phyloP scores from a whole-genome alignment of 2,888 invertebrate genomes.

The Heliconius sara region DNA sequence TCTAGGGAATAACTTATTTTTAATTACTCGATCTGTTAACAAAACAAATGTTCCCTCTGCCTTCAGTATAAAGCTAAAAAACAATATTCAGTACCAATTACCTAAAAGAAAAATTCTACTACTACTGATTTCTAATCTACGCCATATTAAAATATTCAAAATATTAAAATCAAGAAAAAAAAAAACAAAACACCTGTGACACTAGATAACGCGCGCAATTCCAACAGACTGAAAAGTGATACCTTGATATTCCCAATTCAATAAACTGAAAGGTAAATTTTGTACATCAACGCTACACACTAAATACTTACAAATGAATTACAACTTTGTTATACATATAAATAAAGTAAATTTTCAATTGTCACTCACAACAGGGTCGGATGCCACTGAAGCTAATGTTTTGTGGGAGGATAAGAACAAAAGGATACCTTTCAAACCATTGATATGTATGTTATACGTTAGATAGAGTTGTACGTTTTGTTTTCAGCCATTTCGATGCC shows the following conservation, averaged over 20 bases:
- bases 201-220: constrained; percentile 18
- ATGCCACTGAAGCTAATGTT: constrained; percentile 31
- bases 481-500: constrained; percentile 22
- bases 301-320: not conserved
- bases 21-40: too few relatives aligned
- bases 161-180: not conserved
- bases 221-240: constrained; percentile 32
- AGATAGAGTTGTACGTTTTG: constrained; percentile 43
- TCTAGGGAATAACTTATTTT: too few relatives aligned
- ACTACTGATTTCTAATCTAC: too few relatives aligned
- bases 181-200: not conserved
- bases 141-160: not conserved
- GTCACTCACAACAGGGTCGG: not conserved
- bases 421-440: constrained; percentile 47
- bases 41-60: too few relatives aligned
- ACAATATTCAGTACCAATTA: too few relatives aligned
- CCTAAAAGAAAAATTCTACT: too few relatives aligned
- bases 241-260: constrained; percentile 33
- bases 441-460: constrained; percentile 44
- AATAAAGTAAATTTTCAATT: constrained; percentile 16
- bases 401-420: constrained; percentile 45
- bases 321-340: not conserved
- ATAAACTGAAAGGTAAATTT: constrained; percentile 36
- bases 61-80: too few relatives aligned
- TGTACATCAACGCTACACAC: constrained; percentile 19